phyloP scores from a whole-genome alignment of 2,888 invertebrate species.

The Leucania comma region DNA sequence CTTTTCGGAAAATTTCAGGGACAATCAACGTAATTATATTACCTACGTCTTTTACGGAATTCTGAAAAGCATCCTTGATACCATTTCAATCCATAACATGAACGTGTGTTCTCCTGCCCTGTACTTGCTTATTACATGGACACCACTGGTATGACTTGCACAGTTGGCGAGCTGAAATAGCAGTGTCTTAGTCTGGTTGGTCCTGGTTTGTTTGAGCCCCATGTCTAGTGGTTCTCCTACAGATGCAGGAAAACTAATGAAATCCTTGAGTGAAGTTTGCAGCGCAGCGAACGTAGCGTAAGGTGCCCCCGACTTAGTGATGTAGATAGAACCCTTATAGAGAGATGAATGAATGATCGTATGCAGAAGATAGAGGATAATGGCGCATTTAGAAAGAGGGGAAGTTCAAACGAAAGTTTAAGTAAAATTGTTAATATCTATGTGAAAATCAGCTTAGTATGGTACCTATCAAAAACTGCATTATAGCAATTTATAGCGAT shows the following conservation, averaged over 20 bases:
- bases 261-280: background rate
- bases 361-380: background rate
- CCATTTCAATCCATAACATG: background rate
- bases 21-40: background rate
- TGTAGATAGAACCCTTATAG: background rate
- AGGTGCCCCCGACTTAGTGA: too few relatives aligned
- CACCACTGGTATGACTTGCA: background rate
- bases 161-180: background rate
- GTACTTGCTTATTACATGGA: background rate
- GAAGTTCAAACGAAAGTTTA: background rate
- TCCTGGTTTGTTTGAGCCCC: too few relatives aligned
- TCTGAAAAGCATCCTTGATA: background rate
- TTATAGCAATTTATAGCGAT: constrained; percentile 3
- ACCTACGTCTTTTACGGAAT: background rate
- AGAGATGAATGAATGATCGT: background rate
- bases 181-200: background rate
- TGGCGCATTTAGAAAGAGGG: too few relatives aligned
- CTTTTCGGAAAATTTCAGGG: background rate
- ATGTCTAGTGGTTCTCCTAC: background rate
- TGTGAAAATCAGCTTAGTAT: background rate
- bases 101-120: background rate
- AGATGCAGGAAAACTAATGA: background rate
- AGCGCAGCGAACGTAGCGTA: background rate
- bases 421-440: too few relatives aligned
- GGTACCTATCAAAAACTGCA: background rate